Base-by-base conservation (phyloP, 2,888 invertebrate species). In the Hedya salicella region DNA sequence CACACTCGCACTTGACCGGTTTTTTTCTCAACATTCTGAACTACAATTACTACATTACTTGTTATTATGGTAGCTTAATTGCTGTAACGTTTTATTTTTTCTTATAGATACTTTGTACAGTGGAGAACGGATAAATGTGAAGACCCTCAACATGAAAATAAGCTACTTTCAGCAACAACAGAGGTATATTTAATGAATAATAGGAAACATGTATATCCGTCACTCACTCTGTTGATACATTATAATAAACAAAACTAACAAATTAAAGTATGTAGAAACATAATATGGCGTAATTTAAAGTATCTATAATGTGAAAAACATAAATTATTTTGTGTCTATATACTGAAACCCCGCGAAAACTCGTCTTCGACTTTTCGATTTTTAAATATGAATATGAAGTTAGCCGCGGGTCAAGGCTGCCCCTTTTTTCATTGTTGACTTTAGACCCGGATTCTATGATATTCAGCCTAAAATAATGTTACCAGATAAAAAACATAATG, bases 131-230 rank as follows among this genome's bases (percentile, higher is more conserved):
- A 78, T 14, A 83, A 91, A 73, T 89, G 89, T 72, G 81, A 81
- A 69, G 82, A 87, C 67, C 82, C 83, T 25, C 80, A 80, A 68
- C 84, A 83, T 63, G 76, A 80, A 62, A 85, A 84, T 72, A 89
- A 91, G 73, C 91, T 88, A 67, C 80, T 93, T 61, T 86, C 91
- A 1, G 94, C 93, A 9, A 90, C 88, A n/a, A 94, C 94, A 17
- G 91, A 93, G 85, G 94, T 94, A 88, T 74, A 71, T 69, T 44
- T n/a, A n/a, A n/a, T n/a, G 30, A 68, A 60, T 36, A 36, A 36
- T 36, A 13, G 6, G 0, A 36, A 36, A 8, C 36, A 25, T 25
- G 25, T 4, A 39, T 9, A 44, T 5, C 3, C 2, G n/a, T n/a
- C n/a, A n/a, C n/a, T n/a, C n/a, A n/a, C n/a, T n/a, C n/a, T n/a